Evolutionary conservation across 2,113 vertebrate genomes (phyloP).

Genomic region (Rhinopomastus cyanomelas): DNA sequence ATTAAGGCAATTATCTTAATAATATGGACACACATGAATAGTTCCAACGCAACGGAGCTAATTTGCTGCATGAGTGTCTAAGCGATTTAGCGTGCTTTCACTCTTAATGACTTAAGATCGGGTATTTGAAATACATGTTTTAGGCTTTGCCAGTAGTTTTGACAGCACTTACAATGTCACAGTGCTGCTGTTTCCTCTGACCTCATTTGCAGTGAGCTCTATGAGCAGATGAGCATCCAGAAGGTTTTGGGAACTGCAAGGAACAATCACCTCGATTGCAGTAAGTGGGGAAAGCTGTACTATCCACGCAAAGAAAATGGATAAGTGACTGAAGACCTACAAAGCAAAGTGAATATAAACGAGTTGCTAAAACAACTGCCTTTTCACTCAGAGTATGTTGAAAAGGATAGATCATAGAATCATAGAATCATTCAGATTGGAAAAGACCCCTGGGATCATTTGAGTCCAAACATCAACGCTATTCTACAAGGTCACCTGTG

Average conservation of each 20-base stretch:
- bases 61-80: not conserved
- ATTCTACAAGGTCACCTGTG: too few relatives aligned
- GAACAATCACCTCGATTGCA: not conserved
- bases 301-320: not conserved
- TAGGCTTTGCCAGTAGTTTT: not conserved
- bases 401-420: too few relatives aligned
- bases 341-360: not conserved
- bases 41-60: not conserved
- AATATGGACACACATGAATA: not conserved
- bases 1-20: constrained; percentile 3
- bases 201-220: not conserved
- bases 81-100: not conserved
- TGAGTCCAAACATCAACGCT: too few relatives aligned
- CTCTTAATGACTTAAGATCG: not conserved
- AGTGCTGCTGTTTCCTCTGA: not conserved
- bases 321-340: not conserved
- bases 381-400: not conserved
- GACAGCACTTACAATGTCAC: not conserved
- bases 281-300: not conserved
- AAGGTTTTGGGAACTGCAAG: not conserved
- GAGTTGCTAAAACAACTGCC: not conserved
- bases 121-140: not conserved
- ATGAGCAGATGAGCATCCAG: not conserved
- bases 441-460: too few relatives aligned
- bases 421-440: too few relatives aligned